phyloP scores from a whole-genome alignment of 2,113 vertebrate species.

The Callocephalon fimbriatum region DNA sequence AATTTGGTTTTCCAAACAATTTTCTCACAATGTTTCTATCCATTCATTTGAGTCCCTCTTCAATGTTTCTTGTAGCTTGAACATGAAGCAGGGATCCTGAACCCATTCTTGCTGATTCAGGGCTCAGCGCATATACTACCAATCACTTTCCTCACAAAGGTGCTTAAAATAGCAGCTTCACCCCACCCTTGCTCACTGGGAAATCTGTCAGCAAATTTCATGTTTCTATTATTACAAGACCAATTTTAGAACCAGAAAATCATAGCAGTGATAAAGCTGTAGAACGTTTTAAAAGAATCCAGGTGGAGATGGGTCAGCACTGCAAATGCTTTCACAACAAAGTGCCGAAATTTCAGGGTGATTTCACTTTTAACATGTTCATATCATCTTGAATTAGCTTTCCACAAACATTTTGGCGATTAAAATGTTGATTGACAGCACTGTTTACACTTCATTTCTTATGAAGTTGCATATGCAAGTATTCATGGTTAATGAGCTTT shows the following conservation, averaged over 20 bases:
- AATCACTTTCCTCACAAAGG: not conserved
- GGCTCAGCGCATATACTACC: not conserved
- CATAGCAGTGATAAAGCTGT: not conserved
- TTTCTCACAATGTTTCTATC: not conserved
- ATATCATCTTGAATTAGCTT: not conserved
- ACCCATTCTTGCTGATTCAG: conserved; percentile 45
- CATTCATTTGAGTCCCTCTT: not conserved
- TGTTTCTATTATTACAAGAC: conserved; percentile 37
- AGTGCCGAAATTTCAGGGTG: not conserved
- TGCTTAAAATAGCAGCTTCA: conserved; percentile 56
- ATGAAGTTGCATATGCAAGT: not conserved
- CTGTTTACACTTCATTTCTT: conserved; percentile 13
- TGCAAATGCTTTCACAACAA: not conserved
- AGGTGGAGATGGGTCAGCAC: not conserved
- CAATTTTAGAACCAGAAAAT: conserved; percentile 6
- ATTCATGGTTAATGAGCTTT: not conserved
- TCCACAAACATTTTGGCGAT: not conserved
- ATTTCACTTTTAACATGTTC: not conserved
- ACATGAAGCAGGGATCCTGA: not conserved
- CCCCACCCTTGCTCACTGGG: not conserved
- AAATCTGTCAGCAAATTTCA: conserved; percentile 62
- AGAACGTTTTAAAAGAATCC: not conserved
- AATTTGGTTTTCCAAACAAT: not conserved
- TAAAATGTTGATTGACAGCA: conserved; percentile 18
- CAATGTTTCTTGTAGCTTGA: not conserved